Evolutionary conservation across 2,888 invertebrate genomes (phyloP), one percentile per base, ranked within the genome.

Genomic region (Stratiomys singularior): DNA sequence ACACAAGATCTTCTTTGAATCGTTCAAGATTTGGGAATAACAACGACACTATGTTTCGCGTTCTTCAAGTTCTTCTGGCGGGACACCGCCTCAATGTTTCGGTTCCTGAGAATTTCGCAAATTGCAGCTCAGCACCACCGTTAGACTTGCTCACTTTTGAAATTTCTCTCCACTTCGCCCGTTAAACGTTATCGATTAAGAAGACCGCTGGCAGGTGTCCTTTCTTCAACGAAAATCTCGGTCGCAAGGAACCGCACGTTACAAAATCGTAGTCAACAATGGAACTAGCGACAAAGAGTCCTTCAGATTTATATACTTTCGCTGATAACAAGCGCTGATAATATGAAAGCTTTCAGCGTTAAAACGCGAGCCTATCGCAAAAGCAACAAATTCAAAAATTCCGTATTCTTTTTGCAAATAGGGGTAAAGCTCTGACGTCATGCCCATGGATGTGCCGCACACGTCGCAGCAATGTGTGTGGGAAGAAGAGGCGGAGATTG

Each of bases 261-360:
- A 69, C 77, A 64, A 72, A 72, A 28, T 71, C 77, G 76, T 46
- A 80, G 76, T 76, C 78, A 80, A 80, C 80, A 80, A 76, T 80
- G 80, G 72, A 80, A 80, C 80, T 80, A 76, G 5, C 44, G 46
- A 23, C 23, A 18, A 64, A 64, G 46, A 77, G 67, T 46, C 78
- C 21, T 11, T 71, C 56, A 72, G 76, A 80, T 80, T 80, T 80
- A 80, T 80, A 80, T 80, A 80, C 78, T 58, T 76, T 58, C 27
- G 64, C 21, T 76, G 78, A 77, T 77, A 60, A 77, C 79, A 76
- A 25, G 21, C 25, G 30, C 4, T 78, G 78, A 74, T 78, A 78
- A 74, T 21, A n/a, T 0, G 76, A 64, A 76, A 76, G 64, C 64
- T 71, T 60, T 76, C 52, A 18, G 15, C 66, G 30, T 56, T 21